A percentile compares a stretch with the other conserved stretches of the same genome.
Evolutionary conservation across 1,140 invertebrate genomes (phyloP).

Genomic region (Papilio polytes): DNA sequence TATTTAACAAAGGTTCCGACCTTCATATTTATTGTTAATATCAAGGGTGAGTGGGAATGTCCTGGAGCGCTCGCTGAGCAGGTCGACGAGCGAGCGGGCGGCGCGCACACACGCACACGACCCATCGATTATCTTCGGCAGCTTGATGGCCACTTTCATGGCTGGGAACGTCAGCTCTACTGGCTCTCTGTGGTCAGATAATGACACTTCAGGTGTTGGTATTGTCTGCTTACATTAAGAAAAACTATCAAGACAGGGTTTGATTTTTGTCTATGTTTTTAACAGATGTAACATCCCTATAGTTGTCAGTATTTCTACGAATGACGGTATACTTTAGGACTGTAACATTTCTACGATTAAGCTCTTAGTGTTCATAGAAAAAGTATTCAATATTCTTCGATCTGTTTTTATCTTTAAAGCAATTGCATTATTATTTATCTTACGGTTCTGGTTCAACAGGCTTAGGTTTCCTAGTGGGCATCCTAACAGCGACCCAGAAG

Average conservation of each 20-base stretch:
- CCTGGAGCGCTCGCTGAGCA: constrained; percentile 71
- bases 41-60: constrained; percentile 56
- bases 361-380: no score
- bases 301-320: no score
- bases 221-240: no score
- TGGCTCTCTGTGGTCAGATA: constrained; percentile 60
- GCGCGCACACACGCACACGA: constrained; percentile 68
- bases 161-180: constrained; percentile 68
- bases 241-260: no score
- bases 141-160: constrained; percentile 63
- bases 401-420: neutral
- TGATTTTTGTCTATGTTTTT: no score
- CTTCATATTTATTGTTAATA: constrained; percentile 64
- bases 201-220: neutral
- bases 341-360: neutral
- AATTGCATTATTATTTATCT: constrained; percentile 38
- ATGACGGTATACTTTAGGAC: neutral
- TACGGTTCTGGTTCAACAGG: constrained; percentile 66
- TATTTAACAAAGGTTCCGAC: constrained; percentile 45
- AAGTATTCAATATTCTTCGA: neutral
- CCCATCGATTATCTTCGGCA: constrained; percentile 71
- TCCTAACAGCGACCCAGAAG: constrained; percentile 69
- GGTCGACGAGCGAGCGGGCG: constrained; percentile 66
- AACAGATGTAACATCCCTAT: no score
- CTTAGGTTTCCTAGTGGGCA: constrained; percentile 69